A percentile compares a stretch with the other conserved stretches of the same genome.
Conservation (phyloP, 2,888 invertebrate species). For the Synergus laeviventris region DNA sequence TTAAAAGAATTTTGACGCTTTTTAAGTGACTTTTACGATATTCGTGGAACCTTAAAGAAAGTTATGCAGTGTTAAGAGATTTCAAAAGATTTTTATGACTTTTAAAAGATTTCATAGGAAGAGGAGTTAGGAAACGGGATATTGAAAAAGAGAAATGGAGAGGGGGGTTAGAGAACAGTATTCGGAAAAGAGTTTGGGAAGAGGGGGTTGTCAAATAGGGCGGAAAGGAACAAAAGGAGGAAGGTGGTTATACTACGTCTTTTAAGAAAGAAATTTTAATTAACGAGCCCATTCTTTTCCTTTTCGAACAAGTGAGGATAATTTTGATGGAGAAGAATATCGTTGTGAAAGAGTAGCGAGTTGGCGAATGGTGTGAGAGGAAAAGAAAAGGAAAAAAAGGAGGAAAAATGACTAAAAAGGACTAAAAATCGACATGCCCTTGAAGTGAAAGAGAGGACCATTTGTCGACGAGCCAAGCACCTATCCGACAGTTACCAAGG, state of each 20-base stretch:
- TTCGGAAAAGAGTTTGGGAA: not conserved
- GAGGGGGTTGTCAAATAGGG: too few species aligned
- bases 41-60: too few species aligned
- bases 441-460: conserved; percentile 54
- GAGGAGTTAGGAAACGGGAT: too few species aligned
- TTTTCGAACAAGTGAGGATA: conserved; percentile 78
- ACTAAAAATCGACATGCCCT: conserved; percentile 56
- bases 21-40: too few species aligned
- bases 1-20: too few species aligned
- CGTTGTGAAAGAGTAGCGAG: conserved; percentile 21
- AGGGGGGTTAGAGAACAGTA: too few species aligned
- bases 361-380: not conserved
- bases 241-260: not conserved
- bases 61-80: too few species aligned
- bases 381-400: not conserved
- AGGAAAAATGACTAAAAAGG: conserved; percentile 23
- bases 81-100: too few species aligned
- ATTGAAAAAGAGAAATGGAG: too few species aligned
- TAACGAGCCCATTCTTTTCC: conserved; percentile 86
- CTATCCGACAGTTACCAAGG: conserved; percentile 57
- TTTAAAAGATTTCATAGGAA: too few species aligned
- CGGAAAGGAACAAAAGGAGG: not conserved
- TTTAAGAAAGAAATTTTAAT: conserved; percentile 86
- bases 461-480: conserved; percentile 51
- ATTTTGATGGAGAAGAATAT: conserved; percentile 45